These are phyloP conservation scores for Burhinus oedicnemus DNA, from an alignment of 2,113 vertebrate species.

Conservation along the genomic window DNA sequence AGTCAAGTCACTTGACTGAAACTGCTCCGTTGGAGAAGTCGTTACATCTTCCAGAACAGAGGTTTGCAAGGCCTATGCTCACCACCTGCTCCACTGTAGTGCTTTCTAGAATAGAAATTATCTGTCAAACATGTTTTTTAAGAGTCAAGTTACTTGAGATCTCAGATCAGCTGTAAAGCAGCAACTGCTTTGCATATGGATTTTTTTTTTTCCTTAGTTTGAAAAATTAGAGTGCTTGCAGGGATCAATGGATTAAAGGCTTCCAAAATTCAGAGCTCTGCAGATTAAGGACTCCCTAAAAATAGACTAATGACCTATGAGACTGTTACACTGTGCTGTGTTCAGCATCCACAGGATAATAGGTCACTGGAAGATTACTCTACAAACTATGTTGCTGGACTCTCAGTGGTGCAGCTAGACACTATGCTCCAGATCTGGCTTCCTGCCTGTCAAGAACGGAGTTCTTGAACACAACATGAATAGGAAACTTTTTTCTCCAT, in stretches of 20 bases:
- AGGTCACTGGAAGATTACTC: constrained; percentile 49
- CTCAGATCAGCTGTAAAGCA: background rate
- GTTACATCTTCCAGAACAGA: background rate
- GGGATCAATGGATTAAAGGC: constrained; percentile 56
- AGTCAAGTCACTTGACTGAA: background rate
- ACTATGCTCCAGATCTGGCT: background rate
- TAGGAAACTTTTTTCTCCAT: background rate
- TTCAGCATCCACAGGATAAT: constrained; percentile 28
- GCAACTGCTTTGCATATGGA: background rate
- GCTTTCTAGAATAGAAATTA: background rate
- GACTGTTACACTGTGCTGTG: constrained; percentile 13
- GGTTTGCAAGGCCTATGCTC: background rate
- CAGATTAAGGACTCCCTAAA: constrained; percentile 62
- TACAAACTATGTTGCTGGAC: background rate
- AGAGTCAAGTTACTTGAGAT: background rate
- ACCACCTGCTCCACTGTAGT: background rate
- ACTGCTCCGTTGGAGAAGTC: background rate
- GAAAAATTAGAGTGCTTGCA: constrained; percentile 7
- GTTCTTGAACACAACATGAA: background rate
- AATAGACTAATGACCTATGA: constrained; percentile 42
- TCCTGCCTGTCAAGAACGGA: background rate
- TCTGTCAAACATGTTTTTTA: background rate
- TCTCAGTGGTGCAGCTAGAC: background rate
- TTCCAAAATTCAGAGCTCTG: constrained; percentile 53
- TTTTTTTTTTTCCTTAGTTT: background rate